Conservation (phyloP, 2,888 invertebrate species). For the Spodoptera littoralis region DNA sequence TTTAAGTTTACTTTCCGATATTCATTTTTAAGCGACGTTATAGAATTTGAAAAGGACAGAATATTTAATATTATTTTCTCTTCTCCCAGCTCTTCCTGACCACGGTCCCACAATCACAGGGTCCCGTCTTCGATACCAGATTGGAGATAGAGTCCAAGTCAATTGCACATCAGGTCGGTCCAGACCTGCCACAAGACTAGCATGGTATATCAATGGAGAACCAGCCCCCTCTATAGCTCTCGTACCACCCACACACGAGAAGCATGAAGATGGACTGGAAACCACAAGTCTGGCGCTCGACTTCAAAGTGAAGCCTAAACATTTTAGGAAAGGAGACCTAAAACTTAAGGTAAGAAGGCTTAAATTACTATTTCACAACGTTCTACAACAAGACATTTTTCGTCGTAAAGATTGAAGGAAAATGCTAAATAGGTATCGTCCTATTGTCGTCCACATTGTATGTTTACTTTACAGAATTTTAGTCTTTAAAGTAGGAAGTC, state of each 20-base stretch:
- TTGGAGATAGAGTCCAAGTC: constrained; percentile 94
- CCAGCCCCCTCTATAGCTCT: constrained; percentile 89
- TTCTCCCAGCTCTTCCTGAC: constrained; percentile 91
- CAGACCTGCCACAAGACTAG: constrained; percentile 94
- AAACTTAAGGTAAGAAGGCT: constrained; percentile 91
- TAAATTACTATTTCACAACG: not conserved
- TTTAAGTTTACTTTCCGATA: not conserved
- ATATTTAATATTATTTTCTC: constrained; percentile 8
- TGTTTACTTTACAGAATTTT: too few relatives aligned
- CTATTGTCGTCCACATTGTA: too few relatives aligned
- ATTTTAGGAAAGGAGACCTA: constrained; percentile 95
- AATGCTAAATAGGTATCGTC: too few relatives aligned
- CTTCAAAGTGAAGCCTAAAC: constrained; percentile 93
- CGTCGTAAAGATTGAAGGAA: too few relatives aligned
- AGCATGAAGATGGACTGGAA: constrained; percentile 91
- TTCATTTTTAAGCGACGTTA: too few relatives aligned
- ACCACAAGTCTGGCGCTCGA: constrained; percentile 93
- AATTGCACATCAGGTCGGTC: constrained; percentile 95
- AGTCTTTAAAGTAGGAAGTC: too few relatives aligned
- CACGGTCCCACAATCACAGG: constrained; percentile 95
- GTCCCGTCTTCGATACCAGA: constrained; percentile 94
- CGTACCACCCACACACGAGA: constrained; percentile 83
- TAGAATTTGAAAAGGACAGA: too few relatives aligned
- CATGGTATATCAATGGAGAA: constrained; percentile 96
- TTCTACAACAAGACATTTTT: not conserved